A percentile compares a stretch with the other conserved stretches of the same genome.
Evolutionary conservation across 2,113 vertebrate genomes (phyloP).

Genomic region (human (Homo sapiens)): DNA sequence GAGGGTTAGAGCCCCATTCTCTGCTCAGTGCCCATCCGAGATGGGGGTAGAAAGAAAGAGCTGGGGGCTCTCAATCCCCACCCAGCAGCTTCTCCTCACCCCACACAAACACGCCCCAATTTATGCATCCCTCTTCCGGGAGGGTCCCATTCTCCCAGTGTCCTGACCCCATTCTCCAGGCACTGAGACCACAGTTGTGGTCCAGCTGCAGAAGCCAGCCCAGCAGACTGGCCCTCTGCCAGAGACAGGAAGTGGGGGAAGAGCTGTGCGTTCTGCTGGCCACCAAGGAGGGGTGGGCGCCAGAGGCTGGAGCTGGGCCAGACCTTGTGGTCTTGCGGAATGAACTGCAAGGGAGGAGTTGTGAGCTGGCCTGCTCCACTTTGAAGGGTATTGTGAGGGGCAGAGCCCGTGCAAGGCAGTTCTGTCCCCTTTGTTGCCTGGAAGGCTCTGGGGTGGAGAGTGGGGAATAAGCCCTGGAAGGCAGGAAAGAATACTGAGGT

Average conservation of each 20-base stretch:
- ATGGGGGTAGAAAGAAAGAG: neutral
- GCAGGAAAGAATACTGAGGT: neutral
- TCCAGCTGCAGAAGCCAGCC: constrained; percentile 61
- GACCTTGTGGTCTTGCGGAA: neutral
- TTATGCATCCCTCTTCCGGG: neutral
- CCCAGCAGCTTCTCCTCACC: neutral
- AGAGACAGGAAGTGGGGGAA: constrained; percentile 55
- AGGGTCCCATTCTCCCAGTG: neutral
- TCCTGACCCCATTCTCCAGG: neutral
- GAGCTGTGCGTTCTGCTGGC: neutral
- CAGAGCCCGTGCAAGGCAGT: neutral
- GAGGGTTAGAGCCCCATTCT: neutral
- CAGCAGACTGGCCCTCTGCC: constrained; percentile 21
- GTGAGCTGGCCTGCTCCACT: neutral
- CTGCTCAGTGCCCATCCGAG: neutral
- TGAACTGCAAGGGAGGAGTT: neutral
- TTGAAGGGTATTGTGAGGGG: neutral
- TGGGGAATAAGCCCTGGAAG: neutral
- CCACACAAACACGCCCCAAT: neutral
- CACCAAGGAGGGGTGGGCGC: neutral
- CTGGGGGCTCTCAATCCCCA: neutral
- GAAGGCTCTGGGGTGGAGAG: neutral
- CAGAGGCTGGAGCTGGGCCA: neutral
- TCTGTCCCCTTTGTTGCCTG: neutral
- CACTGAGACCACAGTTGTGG: constrained; percentile 42